Percentiles rank a stretch among this genome's conserved stretches.
phyloP scores from a whole-genome alignment of 1,140 invertebrate species.

The Sminthurides bifidus region DNA sequence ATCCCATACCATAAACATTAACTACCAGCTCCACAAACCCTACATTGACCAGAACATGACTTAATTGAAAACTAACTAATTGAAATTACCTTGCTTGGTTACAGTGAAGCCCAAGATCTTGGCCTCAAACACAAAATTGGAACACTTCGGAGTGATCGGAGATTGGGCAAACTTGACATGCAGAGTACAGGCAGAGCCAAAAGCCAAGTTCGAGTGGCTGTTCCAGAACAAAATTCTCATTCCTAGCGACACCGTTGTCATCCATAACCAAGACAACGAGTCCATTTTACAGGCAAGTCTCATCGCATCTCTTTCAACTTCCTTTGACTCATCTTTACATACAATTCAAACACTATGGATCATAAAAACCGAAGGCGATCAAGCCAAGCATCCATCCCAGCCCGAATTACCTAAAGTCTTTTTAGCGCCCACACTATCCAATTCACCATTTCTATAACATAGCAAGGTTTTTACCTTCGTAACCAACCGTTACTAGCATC shows the following conservation, averaged over 20 bases:
- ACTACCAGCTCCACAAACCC: too few species aligned
- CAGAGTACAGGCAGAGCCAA: constrained; percentile 26
- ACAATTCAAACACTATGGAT: background rate
- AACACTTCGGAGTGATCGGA: constrained; percentile 26
- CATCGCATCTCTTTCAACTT: background rate
- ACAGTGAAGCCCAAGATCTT: constrained; percentile 17
- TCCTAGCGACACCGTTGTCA: constrained; percentile 19
- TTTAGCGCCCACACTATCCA: too few species aligned
- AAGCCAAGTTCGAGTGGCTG: constrained; percentile 24
- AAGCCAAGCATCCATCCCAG: too few species aligned
- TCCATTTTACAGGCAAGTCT: constrained; percentile 27
- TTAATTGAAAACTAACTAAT: background rate
- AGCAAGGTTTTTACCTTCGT: too few species aligned
- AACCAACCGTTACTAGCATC: too few species aligned
- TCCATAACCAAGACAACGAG: constrained; percentile 23
- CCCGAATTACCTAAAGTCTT: too few species aligned
- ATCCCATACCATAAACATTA: too few species aligned
- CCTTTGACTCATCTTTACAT: background rate
- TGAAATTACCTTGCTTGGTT: background rate
- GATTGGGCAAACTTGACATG: constrained; percentile 32
- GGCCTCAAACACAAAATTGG: background rate
- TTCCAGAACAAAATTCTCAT: constrained; percentile 5
- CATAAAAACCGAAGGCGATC: background rate
- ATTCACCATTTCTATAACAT: too few species aligned
- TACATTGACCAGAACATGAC: background rate